Evolutionary conservation across 2,113 vertebrate genomes (phyloP), one percentile per base, ranked within the genome.

Genomic region (Probosciger aterrimus): DNA sequence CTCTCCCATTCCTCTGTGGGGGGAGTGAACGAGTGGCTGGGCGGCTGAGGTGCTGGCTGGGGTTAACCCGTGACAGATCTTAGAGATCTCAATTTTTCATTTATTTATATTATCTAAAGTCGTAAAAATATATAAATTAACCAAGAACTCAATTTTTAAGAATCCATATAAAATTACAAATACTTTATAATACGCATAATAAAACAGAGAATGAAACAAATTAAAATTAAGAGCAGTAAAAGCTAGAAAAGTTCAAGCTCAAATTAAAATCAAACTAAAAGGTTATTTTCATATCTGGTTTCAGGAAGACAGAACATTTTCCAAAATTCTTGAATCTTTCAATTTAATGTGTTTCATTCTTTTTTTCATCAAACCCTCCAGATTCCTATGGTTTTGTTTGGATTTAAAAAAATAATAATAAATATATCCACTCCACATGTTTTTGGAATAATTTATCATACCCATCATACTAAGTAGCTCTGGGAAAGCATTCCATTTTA

Each of bases 1-100:
- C 14, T 57, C 18, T 10, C 8, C 4, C 12, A 23, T 19, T 28
- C 14, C 11, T 31, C 7, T 16, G 3, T 2, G 0, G 6, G 4
- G 14, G 16, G 5, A 67, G 10, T 7, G 13, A 70, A 18, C 0
- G 1, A 87, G 41, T 15, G 33, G 22, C 15, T 80, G 31, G 25
- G 24, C 18, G 28, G 6, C 22, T 27, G 1, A 33, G 18, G 8
- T 46, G 28, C 16, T 17, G 43, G 1, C n/a, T 18, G 19, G 50
- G 23, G 4, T 28, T 88, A 64, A 91, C 49, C 7, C 11, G 19
- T 14, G 35, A 33, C 13, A 75, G n/a, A 2, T n/a, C 10, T 74
- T 57, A 70, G 31, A 65, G 43, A 2, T n/a, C 10, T 69, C 55
- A 25, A 12, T 46, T n/a, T 60, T 88, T 79, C 5, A 19, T 47